These are phyloP conservation scores for Takifugu flavidus DNA, from an alignment of 2,113 vertebrate genomes.

Conservation along the genomic window DNA sequence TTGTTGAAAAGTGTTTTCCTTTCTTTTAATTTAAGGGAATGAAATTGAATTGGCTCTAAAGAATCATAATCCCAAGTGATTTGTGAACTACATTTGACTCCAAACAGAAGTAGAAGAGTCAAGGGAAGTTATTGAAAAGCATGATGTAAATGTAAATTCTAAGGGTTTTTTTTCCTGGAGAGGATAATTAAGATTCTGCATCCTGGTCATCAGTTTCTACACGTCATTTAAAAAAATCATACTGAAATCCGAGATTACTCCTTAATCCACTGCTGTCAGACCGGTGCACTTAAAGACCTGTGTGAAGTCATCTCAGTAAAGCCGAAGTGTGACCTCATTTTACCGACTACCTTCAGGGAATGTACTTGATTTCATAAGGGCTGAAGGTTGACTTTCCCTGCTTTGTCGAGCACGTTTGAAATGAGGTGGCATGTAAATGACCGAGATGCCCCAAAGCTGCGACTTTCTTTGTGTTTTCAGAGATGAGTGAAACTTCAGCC, in stretches of 20 bases:
- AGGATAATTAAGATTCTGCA: not conserved
- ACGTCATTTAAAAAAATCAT: too few relatives aligned
- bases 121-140: too few relatives aligned
- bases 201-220: not conserved
- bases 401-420: constrained; percentile 11
- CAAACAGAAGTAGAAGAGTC: too few relatives aligned
- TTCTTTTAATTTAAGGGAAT: too few relatives aligned
- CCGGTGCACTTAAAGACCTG: not conserved
- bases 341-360: constrained; percentile 27
- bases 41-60: too few relatives aligned
- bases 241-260: not conserved
- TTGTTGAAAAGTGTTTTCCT: too few relatives aligned
- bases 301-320: constrained; percentile 37
- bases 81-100: too few relatives aligned
- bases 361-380: constrained; percentile 53
- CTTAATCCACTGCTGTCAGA: not conserved
- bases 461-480: constrained; percentile 1
- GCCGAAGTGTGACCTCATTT: constrained; percentile 46
- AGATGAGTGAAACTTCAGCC: constrained; percentile 22
- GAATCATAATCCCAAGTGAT: too few relatives aligned
- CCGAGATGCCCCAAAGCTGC: not conserved
- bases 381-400: constrained; percentile 25
- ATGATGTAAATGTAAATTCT: too few relatives aligned
- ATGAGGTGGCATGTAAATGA: constrained; percentile 17
- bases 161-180: too few relatives aligned